phyloP scores from a whole-genome alignment of 2,797 vertebrate genomes.

The Threskiornis aethiopicus region DNA sequence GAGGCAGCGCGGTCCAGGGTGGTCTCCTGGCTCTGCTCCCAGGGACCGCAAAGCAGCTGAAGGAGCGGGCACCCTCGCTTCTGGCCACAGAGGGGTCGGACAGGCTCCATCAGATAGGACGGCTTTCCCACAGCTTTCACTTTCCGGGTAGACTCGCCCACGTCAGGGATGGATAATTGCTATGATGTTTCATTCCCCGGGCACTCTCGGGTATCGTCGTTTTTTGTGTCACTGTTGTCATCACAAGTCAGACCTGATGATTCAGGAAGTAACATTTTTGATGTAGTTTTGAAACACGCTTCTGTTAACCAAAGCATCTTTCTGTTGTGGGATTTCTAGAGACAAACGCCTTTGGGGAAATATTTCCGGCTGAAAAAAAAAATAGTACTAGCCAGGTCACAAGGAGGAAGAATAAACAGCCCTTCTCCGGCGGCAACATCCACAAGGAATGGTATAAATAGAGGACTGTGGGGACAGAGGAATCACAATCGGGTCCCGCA shows the following conservation, averaged over 20 bases:
- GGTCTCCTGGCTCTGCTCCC: neutral
- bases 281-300: slow-evolving; percentile 57
- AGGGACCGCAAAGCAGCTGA: neutral
- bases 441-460: slow-evolving; percentile 57
- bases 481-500: neutral
- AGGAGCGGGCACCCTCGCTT: neutral
- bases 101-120: neutral
- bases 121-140: slow-evolving; percentile 42
- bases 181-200: neutral
- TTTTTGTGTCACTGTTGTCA: slow-evolving; percentile 43
- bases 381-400: slow-evolving; percentile 34
- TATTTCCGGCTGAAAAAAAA: slow-evolving; percentile 32
- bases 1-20: fast-evolving
- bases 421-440: neutral
- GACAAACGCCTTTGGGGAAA: slow-evolving; percentile 66
- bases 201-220: slow-evolving; percentile 17
- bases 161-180: slow-evolving; percentile 4
- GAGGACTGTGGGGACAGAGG: neutral
- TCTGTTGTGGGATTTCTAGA: slow-evolving; percentile 68
- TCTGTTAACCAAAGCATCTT: slow-evolving; percentile 69
- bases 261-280: slow-evolving; percentile 65
- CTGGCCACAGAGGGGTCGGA: neutral
- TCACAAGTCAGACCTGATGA: slow-evolving; percentile 66
- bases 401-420: slow-evolving; percentile 49
- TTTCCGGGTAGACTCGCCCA: slow-evolving; percentile 29